Base-by-base conservation (phyloP, 2,113 vertebrate genomes). In the Atlantisia rogersi region DNA sequence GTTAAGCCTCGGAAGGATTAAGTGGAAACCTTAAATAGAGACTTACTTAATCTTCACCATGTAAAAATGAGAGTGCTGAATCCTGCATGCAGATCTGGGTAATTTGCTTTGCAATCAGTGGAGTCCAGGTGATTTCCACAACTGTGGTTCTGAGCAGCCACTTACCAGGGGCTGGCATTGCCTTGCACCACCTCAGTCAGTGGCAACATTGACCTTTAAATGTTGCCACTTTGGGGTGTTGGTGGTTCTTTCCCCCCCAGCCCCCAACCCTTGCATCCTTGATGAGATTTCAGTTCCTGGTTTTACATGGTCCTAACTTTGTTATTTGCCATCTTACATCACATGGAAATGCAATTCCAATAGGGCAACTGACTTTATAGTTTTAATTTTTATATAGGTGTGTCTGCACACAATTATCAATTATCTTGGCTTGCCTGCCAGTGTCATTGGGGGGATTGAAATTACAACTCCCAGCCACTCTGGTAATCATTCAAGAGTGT, bases 241-340 rank as follows among this genome's bases (percentile, higher is more conserved):
- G 52, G 39, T 37, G 31, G 19, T n/a, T 56, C 29, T 19, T 18
- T 18, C 4, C 14, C 8, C 5, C 4, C 25, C 4, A 9, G 6
- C 11, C 4, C 10, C 10, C 11, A 13, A 20, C 5, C 46, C 39
- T 26, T 89, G 55, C 89, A 94, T 39, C 79, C 95, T 92, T 96
- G 88, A 97, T 95, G 94, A 74, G 76, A 98, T 97, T 97, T 96
- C 90, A 86, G 94, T 90, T 88, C 85, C 90, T 95, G 83, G 78
- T 97, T 97, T 96, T 86, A 48, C 92, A 90, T 94, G 94, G 96
- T 98, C 95, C 86, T 97, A 97, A 97, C 92, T 91, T 94, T 80
- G 83, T 97, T 97, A 98, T 97, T 97, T 97, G 94, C 97, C 96
- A 98, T 97, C 93, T 97, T 97, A 91, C 92, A 98, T 96, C 91